Evolutionary conservation across 2,888 invertebrate genomes (phyloP).

Genomic region (Cataglyphis albicans): DNA sequence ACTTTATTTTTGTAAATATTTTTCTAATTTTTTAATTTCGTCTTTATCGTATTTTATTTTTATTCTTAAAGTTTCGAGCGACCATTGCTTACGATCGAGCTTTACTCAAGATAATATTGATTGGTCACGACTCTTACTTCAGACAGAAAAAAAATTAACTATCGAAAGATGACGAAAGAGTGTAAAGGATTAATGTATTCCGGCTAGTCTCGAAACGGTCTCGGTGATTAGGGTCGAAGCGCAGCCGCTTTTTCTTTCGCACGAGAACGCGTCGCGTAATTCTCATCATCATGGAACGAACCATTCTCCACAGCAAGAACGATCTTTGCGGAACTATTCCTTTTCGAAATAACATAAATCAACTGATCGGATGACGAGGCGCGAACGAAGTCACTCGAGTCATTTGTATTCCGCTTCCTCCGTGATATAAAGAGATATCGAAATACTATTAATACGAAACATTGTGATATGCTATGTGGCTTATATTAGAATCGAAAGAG

Average conservation of each 20-base stretch:
- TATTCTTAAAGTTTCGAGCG: not conserved
- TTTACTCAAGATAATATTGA: not conserved
- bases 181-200: slow-evolving; percentile 12
- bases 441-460: slow-evolving; percentile 37
- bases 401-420: not conserved
- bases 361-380: not conserved
- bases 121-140: not conserved
- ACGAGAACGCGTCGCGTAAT: slow-evolving; percentile 55
- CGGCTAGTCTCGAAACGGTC: not conserved
- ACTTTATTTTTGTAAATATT: not conserved
- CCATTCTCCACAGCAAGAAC: slow-evolving; percentile 54
- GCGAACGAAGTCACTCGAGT: not conserved
- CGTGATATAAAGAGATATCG: not conserved
- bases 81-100: not conserved
- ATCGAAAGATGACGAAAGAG: slow-evolving; percentile 18
- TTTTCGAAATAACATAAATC: slow-evolving; percentile 25
- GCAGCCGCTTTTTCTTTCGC: slow-evolving; percentile 47
- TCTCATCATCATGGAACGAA: slow-evolving; percentile 52
- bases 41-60: not conserved
- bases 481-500: slow-evolving; percentile 52
- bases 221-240: slow-evolving; percentile 44
- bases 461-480: slow-evolving; percentile 62
- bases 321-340: slow-evolving; percentile 31
- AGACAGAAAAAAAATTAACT: not conserved
- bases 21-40: slow-evolving; percentile 7